Evolutionary conservation across 2,888 invertebrate genomes (phyloP), one percentile per base, ranked within the genome.

Genomic region (Lycaena phlaeas): DNA sequence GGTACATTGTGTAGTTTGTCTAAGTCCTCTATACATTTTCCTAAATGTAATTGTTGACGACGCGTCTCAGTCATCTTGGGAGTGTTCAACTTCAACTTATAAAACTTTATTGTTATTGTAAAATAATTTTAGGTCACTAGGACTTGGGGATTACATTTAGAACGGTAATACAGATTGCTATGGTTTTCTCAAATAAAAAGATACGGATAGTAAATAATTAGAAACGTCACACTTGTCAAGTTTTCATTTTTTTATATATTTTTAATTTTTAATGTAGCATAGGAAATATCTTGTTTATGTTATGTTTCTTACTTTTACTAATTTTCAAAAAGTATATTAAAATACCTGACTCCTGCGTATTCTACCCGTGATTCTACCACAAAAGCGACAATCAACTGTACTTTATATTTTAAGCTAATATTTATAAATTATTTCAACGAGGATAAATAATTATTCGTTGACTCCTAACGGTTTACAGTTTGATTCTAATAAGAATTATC

Each of bases 1-100:
- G 81, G 78, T 54, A 78, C 69, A 55, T 65, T 71, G 57, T 86
- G 74, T 54, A 77, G 59, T 63, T 85, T 75, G 53, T 87, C 86
- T 66, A 89, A 75, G 68, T 88, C 88, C 48, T 87, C 85, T 39
- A 89, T 69, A 53, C 79, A 84, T 61, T 84, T 82, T 41, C 85
- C 87, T 61, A 87, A 73, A 68, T 88, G 74, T 55, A 72, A 73
- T 68, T 88, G 74, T 55, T 71, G 68, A 60, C 73, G 68, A 64
- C 81, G 75, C 47, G 74, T 68, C 60, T 84, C 82, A 51, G 82
- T 81, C 84, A 84, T 85, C 51, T 64, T 81, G 62, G 45, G 51
- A 61, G 59, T 68, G 64, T 59, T 45, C 48, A 54, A 38, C 28
- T 31, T 28, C 1, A 4, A 11, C 12, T 22, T 11, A n/a, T 10